Percentiles rank a stretch among this genome's conserved stretches.
Conservation (phyloP, 1,140 invertebrate species). For the Argopecten irradians region DNA sequence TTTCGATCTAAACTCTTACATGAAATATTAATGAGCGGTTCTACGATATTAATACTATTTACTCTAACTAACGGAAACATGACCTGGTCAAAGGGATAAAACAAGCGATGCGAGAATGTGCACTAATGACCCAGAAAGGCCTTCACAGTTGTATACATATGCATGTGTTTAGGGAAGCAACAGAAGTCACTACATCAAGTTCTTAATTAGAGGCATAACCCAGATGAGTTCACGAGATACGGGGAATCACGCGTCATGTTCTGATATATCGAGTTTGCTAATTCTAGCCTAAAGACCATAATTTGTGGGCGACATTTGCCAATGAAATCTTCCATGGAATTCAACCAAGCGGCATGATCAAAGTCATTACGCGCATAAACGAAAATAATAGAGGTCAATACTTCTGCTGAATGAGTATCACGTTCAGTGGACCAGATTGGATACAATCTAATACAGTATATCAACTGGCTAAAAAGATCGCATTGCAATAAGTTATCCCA, state of each 20-base stretch:
- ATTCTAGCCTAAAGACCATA: constrained; percentile 5
- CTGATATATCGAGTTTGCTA: neutral
- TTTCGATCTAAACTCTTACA: neutral
- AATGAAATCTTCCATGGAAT: neutral
- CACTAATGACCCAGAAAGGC: neutral
- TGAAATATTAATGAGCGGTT: neutral
- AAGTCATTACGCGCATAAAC: neutral
- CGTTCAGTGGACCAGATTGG: no score
- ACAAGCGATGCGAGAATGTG: neutral
- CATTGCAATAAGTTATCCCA: no score
- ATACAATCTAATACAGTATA: no score
- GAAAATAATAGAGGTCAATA: neutral
- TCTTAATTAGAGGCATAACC: neutral
- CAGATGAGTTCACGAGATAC: neutral
- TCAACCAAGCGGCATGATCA: neutral
- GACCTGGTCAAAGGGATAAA: neutral
- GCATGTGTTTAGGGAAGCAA: neutral
- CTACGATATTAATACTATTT: neutral
- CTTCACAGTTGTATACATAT: neutral
- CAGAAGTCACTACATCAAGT: neutral
- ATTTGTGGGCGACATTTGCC: neutral
- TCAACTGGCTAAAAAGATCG: no score
- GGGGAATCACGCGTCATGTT: neutral
- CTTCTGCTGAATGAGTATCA: neutral
- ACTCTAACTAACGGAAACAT: neutral